A percentile compares a stretch with the other conserved stretches of the same genome.
These are phyloP conservation scores for Drosophila truncata DNA, from an alignment of 1,140 invertebrate genomes.

Conservation along the genomic window DNA sequence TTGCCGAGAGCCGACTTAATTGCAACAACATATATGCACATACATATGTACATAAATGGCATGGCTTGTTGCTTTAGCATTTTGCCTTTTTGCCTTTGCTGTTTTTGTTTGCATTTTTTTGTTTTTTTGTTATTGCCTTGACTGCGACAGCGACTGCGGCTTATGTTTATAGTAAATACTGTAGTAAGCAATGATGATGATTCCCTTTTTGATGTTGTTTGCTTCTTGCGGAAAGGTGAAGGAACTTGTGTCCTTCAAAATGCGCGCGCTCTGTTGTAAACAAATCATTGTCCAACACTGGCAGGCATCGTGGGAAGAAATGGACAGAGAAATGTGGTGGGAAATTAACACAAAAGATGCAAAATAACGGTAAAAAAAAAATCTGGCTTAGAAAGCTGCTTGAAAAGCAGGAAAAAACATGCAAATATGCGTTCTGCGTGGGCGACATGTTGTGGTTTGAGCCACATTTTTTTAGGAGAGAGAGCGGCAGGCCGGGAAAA, in stretches of 20 bases:
- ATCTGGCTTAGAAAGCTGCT: constrained; percentile 50
- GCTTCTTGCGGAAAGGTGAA: constrained; percentile 63
- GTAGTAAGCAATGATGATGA: constrained; percentile 21
- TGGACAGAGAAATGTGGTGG: constrained; percentile 3
- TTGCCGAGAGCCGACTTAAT: constrained; percentile 57
- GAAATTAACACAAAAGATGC: constrained; percentile 6
- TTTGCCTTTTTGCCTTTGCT: constrained; percentile 21
- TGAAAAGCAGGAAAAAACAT: not conserved
- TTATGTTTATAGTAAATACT: constrained; percentile 46
- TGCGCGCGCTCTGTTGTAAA: constrained; percentile 63
- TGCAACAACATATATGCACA: constrained; percentile 56
- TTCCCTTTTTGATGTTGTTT: constrained; percentile 29
- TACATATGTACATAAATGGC: constrained; percentile 27
- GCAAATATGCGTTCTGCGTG: constrained; percentile 5
- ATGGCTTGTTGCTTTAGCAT: constrained; percentile 31
- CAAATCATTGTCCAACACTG: constrained; percentile 26
- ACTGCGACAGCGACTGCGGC: constrained; percentile 1
- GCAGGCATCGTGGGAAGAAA: not conserved
- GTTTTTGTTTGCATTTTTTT: constrained; percentile 33
- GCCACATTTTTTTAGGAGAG: constrained; percentile 3
- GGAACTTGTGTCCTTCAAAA: constrained; percentile 80
- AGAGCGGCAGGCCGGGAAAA: not conserved
- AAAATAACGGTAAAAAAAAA: constrained; percentile 50
- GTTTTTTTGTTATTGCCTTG: not conserved
- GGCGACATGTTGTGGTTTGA: constrained; percentile 3